phyloP scores from a whole-genome alignment of 2,113 vertebrate genomes.

The Eclectus roratus region DNA sequence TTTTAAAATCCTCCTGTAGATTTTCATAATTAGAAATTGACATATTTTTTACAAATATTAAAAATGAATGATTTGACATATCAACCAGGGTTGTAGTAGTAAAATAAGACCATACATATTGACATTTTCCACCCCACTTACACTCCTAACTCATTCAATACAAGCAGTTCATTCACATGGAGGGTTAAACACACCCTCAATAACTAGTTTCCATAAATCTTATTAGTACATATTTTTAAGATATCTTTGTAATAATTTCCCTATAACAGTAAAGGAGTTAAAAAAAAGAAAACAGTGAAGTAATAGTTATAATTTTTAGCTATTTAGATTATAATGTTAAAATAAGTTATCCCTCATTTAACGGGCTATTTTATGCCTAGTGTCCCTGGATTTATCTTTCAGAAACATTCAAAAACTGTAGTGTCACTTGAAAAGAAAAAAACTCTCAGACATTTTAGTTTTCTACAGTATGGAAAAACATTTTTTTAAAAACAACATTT shows the following conservation, averaged over 20 bases:
- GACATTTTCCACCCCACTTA: neutral
- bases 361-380: rapidly evolving
- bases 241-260: neutral
- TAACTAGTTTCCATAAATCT: neutral
- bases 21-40: neutral
- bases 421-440: neutral
- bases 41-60: neutral
- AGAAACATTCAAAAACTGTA: neutral
- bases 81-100: neutral
- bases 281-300: neutral
- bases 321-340: neutral
- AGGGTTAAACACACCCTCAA: neutral
- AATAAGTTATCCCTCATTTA: neutral
- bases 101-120: neutral
- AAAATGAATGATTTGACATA: neutral
- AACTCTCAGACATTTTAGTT: neutral
- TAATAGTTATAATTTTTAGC: neutral
- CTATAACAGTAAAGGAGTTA: neutral
- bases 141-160: neutral
- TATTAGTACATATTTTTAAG: neutral
- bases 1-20: neutral
- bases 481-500: neutral
- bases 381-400: neutral
- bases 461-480: neutral
- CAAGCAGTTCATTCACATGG: neutral